Evolutionary conservation across 35 echinoderm and acorn worm species (phyloP).

Genomic region (Amphiura filiformis): DNA sequence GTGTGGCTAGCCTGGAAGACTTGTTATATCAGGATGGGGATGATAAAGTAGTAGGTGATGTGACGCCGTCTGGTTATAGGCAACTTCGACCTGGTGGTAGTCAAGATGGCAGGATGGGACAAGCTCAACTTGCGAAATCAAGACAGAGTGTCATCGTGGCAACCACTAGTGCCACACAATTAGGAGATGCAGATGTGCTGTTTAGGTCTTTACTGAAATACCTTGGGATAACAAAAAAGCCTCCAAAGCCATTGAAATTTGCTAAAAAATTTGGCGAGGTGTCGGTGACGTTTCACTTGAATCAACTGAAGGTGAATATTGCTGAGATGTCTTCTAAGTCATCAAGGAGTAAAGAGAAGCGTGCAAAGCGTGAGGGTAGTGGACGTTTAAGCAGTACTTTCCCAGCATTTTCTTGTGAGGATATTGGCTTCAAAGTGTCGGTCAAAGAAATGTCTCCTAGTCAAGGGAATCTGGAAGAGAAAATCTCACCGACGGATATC

Average conservation of each 20-base stretch:
- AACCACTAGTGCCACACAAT: constrained; percentile 62
- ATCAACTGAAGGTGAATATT: constrained; percentile 8
- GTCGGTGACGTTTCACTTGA: not conserved
- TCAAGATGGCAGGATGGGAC: not conserved
- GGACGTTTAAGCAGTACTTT: not conserved
- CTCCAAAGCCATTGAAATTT: constrained; percentile 19
- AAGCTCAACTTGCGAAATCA: not conserved
- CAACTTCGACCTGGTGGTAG: not conserved
- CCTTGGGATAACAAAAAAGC: constrained; percentile 42
- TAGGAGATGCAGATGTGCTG: constrained; percentile 78
- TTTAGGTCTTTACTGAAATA: constrained; percentile 84
- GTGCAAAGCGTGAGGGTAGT: not conserved
- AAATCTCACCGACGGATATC: constrained; percentile 11
- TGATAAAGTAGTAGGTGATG: constrained; percentile 1
- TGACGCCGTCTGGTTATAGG: not conserved
- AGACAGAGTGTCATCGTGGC: not conserved
- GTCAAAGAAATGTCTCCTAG: constrained; percentile 43
- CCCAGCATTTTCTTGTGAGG: constrained; percentile 70
- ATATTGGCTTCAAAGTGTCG: constrained; percentile 46
- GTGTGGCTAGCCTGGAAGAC: not conserved
- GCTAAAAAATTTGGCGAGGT: constrained; percentile 18
- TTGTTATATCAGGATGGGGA: constrained; percentile 4
- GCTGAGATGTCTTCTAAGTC: not conserved
- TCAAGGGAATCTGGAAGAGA: not conserved
- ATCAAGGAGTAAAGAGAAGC: constrained; percentile 17